phyloP scores from a whole-genome alignment of 2,113 vertebrate species.

The Cairina moschata region DNA sequence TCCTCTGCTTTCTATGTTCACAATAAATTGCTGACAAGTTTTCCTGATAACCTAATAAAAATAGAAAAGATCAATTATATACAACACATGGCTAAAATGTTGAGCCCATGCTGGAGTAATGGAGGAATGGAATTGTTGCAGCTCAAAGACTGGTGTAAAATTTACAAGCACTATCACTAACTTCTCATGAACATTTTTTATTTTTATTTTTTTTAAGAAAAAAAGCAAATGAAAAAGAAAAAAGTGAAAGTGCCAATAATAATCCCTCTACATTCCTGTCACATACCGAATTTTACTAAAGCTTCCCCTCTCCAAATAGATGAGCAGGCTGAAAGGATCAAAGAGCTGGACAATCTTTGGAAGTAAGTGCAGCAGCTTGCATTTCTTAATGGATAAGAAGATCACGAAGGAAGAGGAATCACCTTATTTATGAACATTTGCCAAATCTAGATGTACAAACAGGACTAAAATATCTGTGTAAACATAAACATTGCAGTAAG shows the following conservation, averaged over 20 bases:
- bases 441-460: neutral
- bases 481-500: neutral
- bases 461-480: neutral
- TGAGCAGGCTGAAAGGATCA: neutral
- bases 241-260: neutral
- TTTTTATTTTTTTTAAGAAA: neutral
- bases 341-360: neutral
- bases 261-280: neutral
- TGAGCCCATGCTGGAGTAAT: neutral
- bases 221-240: neutral
- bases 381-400: neutral
- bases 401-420: neutral
- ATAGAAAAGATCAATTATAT: neutral
- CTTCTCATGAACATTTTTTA: no score
- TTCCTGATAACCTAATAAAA: neutral
- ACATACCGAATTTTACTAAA: neutral
- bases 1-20: neutral
- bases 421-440: neutral
- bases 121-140: neutral
- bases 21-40: neutral
- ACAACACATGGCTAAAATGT: neutral
- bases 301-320: neutral
- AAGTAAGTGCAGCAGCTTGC: neutral
- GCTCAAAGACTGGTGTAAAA: neutral
- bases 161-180: neutral